A percentile compares a stretch with the other conserved stretches of the same genome.
phyloP scores from a whole-genome alignment of 2,797 vertebrate genomes.

The Semaprochilodus insignis region DNA sequence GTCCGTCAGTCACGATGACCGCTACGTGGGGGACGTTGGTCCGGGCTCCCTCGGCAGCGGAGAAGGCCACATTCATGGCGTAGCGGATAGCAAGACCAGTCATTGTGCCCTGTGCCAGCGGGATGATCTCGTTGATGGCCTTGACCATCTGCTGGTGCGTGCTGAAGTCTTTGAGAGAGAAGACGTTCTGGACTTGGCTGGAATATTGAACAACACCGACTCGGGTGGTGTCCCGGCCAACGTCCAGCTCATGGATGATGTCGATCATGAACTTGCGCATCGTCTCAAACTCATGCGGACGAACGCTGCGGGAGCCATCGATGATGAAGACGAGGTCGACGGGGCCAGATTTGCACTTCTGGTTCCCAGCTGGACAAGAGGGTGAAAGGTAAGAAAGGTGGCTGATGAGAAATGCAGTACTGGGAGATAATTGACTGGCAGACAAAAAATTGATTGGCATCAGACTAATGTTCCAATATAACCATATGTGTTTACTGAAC shows the following conservation, averaged over 20 bases:
- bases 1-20: slow-evolving; percentile 92
- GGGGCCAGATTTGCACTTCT: slow-evolving; percentile 88
- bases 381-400: slow-evolving; percentile 1
- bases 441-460: too few species aligned
- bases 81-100: slow-evolving; percentile 96
- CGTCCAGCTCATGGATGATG: slow-evolving; percentile 87
- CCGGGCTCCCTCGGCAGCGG: slow-evolving; percentile 84
- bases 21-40: slow-evolving; percentile 88
- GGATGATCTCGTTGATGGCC: slow-evolving; percentile 89
- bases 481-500: too few species aligned
- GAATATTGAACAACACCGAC: slow-evolving; percentile 96
- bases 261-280: slow-evolving; percentile 96
- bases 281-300: slow-evolving; percentile 94
- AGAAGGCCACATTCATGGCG: slow-evolving; percentile 91
- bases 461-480: too few species aligned
- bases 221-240: slow-evolving; percentile 86
- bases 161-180: slow-evolving; percentile 88
- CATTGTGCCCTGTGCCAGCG: slow-evolving; percentile 97
- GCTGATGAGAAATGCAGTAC: not conserved
- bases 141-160: slow-evolving; percentile 85
- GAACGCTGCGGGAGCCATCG: slow-evolving; percentile 96
- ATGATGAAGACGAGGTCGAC: slow-evolving; percentile 96
- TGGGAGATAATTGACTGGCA: not conserved
- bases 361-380: slow-evolving; percentile 67
- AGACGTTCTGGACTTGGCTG: slow-evolving; percentile 95